A percentile compares a stretch with the other conserved stretches of the same genome.
Conservation (phyloP, 2,113 vertebrate species). For the Phyllostomus hastatus region DNA sequence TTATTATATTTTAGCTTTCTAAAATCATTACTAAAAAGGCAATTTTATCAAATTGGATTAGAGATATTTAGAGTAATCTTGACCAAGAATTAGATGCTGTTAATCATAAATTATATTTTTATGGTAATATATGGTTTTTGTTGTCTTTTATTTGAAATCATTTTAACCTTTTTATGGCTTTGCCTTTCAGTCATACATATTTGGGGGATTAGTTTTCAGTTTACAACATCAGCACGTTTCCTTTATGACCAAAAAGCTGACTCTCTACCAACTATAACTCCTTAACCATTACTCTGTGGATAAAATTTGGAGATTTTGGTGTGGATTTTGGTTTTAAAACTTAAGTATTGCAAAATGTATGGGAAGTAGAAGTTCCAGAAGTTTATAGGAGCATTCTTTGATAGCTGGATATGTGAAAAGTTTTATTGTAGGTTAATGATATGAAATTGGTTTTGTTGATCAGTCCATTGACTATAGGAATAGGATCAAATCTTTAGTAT, state of each 20-base stretch:
- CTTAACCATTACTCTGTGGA: not conserved
- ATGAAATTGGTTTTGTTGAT: conserved; percentile 39
- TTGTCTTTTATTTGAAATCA: conserved; percentile 34
- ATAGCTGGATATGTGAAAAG: not conserved
- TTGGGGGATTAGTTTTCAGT: not conserved
- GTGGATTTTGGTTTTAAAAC: conserved; percentile 17
- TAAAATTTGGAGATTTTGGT: conserved; percentile 40
- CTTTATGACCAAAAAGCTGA: conserved; percentile 11
- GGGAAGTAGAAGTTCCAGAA: not conserved
- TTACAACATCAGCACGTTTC: conserved; percentile 24
- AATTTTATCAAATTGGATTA: conserved; percentile 23
- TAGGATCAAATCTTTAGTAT: not conserved
- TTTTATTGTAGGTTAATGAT: conserved; percentile 31
- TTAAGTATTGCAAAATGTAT: not conserved
- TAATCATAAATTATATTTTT: conserved; percentile 21
- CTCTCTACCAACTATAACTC: not conserved
- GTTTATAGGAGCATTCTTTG: not conserved
- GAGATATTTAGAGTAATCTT: conserved; percentile 20
- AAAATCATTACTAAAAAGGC: conserved; percentile 11
- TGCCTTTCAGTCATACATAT: not conserved
- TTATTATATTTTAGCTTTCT: conserved; percentile 23
- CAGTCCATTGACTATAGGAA: not conserved
- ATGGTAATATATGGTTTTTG: conserved; percentile 20
- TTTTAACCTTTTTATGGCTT: conserved; percentile 27
- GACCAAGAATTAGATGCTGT: conserved; percentile 3